Evolutionary conservation across 2,113 vertebrate genomes (phyloP).

Genomic region (Ailuropoda melanoleuca): DNA sequence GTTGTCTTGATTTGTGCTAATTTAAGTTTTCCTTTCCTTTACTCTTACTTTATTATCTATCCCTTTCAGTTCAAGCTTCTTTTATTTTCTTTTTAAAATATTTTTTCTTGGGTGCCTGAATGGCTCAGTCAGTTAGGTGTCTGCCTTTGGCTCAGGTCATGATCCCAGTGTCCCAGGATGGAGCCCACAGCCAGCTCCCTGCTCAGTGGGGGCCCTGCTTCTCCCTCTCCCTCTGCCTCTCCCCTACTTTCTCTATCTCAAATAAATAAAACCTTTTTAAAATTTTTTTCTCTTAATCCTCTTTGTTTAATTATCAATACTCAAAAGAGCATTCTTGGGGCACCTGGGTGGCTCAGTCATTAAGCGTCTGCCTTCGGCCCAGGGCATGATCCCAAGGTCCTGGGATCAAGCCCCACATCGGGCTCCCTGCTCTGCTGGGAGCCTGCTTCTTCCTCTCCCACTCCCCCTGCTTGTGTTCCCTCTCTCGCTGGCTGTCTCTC

Average conservation of each 20-base stretch:
- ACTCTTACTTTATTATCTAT: not conserved
- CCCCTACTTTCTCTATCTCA: no score
- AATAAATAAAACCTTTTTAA: not conserved
- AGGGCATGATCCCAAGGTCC: no score
- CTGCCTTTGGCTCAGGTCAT: not conserved
- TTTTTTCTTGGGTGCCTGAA: not conserved
- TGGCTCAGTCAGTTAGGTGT: not conserved
- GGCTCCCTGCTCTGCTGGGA: no score
- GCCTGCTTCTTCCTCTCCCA: no score
- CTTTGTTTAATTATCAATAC: constrained; percentile 62
- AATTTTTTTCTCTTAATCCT: constrained; percentile 64
- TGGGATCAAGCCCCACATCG: no score
- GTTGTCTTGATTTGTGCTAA: not conserved
- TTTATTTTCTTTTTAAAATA: constrained; percentile 54
- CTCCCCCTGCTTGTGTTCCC: no score
- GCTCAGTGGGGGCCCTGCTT: no score
- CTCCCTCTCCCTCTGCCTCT: no score
- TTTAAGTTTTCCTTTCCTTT: constrained; percentile 43
- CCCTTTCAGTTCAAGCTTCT: constrained; percentile 30
- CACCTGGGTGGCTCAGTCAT: no score
- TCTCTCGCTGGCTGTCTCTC: no score
- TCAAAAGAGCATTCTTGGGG: constrained; percentile 27
- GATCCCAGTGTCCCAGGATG: not conserved
- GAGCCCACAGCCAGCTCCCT: not conserved
- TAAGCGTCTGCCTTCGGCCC: no score